Base-by-base conservation (phyloP, 2,797 vertebrate species). In the Pseudochaenichthys georgianus region DNA sequence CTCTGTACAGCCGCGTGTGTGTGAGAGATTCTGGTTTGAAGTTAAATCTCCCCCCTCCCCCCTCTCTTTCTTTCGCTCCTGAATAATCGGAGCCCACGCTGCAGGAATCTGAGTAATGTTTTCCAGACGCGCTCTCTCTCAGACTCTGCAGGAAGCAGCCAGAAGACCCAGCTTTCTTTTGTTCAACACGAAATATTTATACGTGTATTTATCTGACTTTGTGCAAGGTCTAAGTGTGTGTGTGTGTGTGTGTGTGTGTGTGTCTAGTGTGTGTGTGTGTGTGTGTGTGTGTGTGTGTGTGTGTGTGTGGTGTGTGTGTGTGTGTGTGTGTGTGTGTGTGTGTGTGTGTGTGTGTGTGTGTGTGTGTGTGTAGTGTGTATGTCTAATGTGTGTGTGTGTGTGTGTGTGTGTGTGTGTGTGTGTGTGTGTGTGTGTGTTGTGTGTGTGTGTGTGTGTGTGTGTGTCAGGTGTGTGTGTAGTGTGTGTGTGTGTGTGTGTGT, bases 51-150 rank as follows among this genome's bases (percentile, higher is more conserved):
- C 34, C 7, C 34, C 34, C n/a, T n/a, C 7, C 23, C 34, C 34
- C 7, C 34, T 63, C 45, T 48, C 46, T 50, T 72, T 23, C 65
- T 31, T 10, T 19, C 51, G 52, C 21, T 48, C 83, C 85, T 89
- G 80, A 72, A 91, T 73, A 88, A 89, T 87, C 80, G 86, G 80
- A 88, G 79, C 68, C 84, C 81, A 82, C 64, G 81, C 87, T 87
- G 87, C 73, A 91, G 88, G 90, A 94, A 93, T 94, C 87, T 52
- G 66, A 88, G 82, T 92, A 94, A 94, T 93, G 89, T 83, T 90
- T 94, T 94, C 94, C 94, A 95, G 93, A 93, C 82, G 38, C 46
- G 38, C 66, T 50, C 80, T 63, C 53, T 59, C 6, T 34, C n/a
- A 62, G 72, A 64, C 78, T 57, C 59, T 8, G 61, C 81, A 78